Evolutionary conservation across 53 echinoderm and acorn worm genomes (phyloP), one percentile per base, ranked within the genome.

Genomic region (Actinopyga echinites): DNA sequence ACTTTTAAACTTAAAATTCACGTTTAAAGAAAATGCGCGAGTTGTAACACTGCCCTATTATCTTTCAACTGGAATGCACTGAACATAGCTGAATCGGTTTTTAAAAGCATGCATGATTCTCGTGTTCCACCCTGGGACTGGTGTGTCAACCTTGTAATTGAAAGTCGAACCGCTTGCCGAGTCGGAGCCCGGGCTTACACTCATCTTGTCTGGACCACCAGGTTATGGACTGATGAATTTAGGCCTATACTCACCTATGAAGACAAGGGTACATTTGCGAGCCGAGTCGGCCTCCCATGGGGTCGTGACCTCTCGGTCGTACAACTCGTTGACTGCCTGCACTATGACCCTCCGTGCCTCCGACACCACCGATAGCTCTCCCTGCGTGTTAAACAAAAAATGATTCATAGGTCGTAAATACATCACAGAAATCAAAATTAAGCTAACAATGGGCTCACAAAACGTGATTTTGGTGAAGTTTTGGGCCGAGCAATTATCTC

Each of bases 271-370:
- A 65, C 93, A 91, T 30, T 85, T 85, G 35, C 96, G 82, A 24
- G 19, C 29, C 13, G 49, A 25, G 2, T 58, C 56, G 37, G 69
- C 79, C 38, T 93, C 90, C 96, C 96, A 96, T 21, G 64, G 49
- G 25, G 96, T 93, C 55, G 96, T 96, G 82, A 91, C 85, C 77
- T 91, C 89, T 56, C 92, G 93, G 83, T 96, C 96, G 37, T 90
- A 96, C 25, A 96, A 82, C 86, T 96, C 96, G 54, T 96, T 91
- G 17, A 96, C 96, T 33, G 91, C 93, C 59, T 96, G 96, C 15
- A 96, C 83, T 55, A 96, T 83, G 82, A 96, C 88, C 62, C 96
- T 75, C 5, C 85, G 91, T 66, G 93, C 55, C 53, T 96, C 90
- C 31, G 82, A 89, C 20, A 69, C 79, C 58, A 96, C 80, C 34